Evolutionary conservation across 2,888 invertebrate genomes (phyloP).

Genomic region (Leucania comma): DNA sequence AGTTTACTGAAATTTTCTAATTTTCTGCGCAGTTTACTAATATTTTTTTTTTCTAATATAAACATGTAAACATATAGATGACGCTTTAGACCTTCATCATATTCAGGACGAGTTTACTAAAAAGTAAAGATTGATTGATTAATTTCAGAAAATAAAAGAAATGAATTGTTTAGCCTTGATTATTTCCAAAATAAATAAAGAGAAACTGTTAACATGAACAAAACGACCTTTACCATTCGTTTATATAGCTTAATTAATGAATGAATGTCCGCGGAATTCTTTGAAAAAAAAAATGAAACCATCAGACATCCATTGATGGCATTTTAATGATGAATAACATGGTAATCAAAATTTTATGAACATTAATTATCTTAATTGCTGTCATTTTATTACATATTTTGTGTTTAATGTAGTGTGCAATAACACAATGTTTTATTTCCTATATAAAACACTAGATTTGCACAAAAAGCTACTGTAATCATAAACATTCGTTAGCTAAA

Average conservation of each 20-base stretch:
- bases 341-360: constrained; percentile 44
- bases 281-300: constrained; percentile 41
- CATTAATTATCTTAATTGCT: constrained; percentile 53
- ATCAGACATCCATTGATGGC: constrained; percentile 48
- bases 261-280: constrained; percentile 52
- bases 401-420: constrained; percentile 29
- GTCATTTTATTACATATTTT: constrained; percentile 35
- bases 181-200: constrained; percentile 13
- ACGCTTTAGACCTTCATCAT: too few species aligned
- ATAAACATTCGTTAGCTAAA: not conserved
- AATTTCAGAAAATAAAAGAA: constrained; percentile 24
- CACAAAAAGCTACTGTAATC: not conserved
- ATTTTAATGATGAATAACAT: constrained; percentile 57
- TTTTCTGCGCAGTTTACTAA: too few species aligned
- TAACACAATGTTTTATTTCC: constrained; percentile 8
- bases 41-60: too few species aligned
- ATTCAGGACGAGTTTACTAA: not conserved
- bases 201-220: constrained; percentile 23
- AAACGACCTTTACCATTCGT: constrained; percentile 44
- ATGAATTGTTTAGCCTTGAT: constrained; percentile 24
- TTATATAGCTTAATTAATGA: constrained; percentile 60
- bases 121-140: not conserved
- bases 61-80: too few species aligned
- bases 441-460: constrained; percentile 4
- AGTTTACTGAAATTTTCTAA: too few species aligned